Base-by-base conservation (phyloP, 92 coral and sea anemone species). In the Parazoanthus swiftii region DNA sequence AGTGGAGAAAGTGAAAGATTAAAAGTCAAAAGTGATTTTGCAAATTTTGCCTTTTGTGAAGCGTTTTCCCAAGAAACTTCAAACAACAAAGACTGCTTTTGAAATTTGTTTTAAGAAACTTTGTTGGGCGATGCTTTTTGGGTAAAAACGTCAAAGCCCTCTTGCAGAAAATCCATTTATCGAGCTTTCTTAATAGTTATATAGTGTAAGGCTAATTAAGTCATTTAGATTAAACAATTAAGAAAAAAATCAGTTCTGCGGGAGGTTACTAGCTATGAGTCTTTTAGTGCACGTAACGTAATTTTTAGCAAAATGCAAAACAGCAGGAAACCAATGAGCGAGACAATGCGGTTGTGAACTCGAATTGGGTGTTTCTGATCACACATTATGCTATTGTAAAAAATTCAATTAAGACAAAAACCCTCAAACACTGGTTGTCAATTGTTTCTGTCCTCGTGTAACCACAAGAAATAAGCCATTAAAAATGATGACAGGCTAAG, bases 271-370 rank as follows among this genome's bases (percentile, higher is more conserved):
- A 1, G 39, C 33, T 44, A 42, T 58, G 72, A 82, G 56, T 44
- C 75, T 82, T 65, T 84, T 58, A 71, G 68, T 84, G 87, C 87
- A 84, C 74, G 79, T 70, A 44, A 25, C 37, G 87, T 51, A 71
- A 84, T 70, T 84, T 36, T 84, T 84, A 84, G 87, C 48, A 84
- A 79, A 84, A 84, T 84, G 26, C 78, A 13, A 16, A 26, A 84
- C 43, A 42, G 26, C 67, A 43, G 79, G 87, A 35, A 84, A 63
- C 87, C 87, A 84, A 84, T 84, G 18, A 73, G 37, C 5, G 36
- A 84, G 78, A 84, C 87, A 84, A 70, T 70, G 77, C 15, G 43
- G 26, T 68, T 84, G 87, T 84, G 79, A 84, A 68, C 39, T 84
- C 71, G 63, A 84, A 84, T 84, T 84, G 71, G 67, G 87, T 56